These are phyloP conservation scores for Epicampocera succincta DNA, from an alignment of 2,888 invertebrate species.

Conservation along the genomic window DNA sequence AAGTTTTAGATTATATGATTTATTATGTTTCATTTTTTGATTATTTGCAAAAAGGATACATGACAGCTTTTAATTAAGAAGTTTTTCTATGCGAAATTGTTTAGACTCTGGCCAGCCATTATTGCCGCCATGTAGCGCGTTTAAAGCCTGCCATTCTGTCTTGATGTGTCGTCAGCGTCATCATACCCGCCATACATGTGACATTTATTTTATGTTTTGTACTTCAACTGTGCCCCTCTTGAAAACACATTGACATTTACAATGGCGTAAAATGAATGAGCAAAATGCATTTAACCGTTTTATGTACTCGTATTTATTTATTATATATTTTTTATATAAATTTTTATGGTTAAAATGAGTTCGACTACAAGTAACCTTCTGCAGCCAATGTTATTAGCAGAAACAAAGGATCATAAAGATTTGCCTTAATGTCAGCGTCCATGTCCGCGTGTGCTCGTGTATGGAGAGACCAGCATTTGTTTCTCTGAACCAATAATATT, in stretches of 20 bases:
- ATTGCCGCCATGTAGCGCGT: not conserved
- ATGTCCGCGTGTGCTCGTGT: not conserved
- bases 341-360: constrained; percentile 60
- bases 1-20: too few relatives aligned
- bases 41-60: too few relatives aligned
- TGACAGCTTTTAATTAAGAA: too few relatives aligned
- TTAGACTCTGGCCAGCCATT: too few relatives aligned
- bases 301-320: constrained; percentile 46
- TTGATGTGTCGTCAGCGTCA: not conserved
- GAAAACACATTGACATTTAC: constrained; percentile 37
- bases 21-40: too few relatives aligned
- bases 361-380: constrained; percentile 24
- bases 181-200: not conserved
- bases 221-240: not conserved
- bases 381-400: constrained; percentile 37
- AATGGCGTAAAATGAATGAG: constrained; percentile 35
- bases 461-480: constrained; percentile 20
- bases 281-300: constrained; percentile 64
- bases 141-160: constrained; percentile 25
- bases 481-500: constrained; percentile 15
- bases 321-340: constrained; percentile 25
- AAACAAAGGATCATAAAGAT: constrained; percentile 43
- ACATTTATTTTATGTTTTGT: not conserved
- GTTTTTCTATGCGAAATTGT: too few relatives aligned
- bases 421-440: constrained; percentile 14